phyloP scores from a whole-genome alignment of 2,888 invertebrate genomes.

The Conchocele bisecta region DNA sequence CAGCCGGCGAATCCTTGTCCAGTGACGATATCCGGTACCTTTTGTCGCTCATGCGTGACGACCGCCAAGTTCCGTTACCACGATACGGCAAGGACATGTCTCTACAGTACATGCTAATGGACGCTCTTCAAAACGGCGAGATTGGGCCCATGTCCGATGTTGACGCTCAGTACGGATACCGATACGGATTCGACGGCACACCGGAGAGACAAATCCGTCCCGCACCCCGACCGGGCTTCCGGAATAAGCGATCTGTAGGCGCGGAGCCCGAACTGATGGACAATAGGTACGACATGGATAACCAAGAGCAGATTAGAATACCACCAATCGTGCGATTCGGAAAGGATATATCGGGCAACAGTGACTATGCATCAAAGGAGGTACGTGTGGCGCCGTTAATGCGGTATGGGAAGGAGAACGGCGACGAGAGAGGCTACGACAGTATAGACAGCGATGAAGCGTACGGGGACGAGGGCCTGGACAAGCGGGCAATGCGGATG shows the following conservation, averaged over 20 bases:
- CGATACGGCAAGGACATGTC: slow-evolving; percentile 64
- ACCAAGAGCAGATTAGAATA: neutral
- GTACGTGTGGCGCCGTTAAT: slow-evolving; percentile 38
- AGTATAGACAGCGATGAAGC: neutral
- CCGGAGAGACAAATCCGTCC: slow-evolving; percentile 58
- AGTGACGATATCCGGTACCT: slow-evolving; percentile 49
- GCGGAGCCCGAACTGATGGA: neutral
- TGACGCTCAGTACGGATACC: slow-evolving; percentile 23
- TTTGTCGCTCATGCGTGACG: slow-evolving; percentile 36
- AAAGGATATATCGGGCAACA: too few relatives aligned
- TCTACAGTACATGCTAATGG: slow-evolving; percentile 52
- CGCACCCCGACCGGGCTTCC: slow-evolving; percentile 61
- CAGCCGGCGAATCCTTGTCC: slow-evolving; percentile 20
- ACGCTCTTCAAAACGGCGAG: slow-evolving; percentile 52
- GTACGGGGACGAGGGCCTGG: slow-evolving; percentile 23
- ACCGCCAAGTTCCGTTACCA: slow-evolving; percentile 63
- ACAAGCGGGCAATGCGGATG: slow-evolving; percentile 65
- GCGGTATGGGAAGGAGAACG: slow-evolving; percentile 44
- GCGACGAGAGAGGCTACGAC: neutral
- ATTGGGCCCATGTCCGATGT: slow-evolving; percentile 19
- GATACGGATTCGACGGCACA: slow-evolving; percentile 47
- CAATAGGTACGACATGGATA: neutral
- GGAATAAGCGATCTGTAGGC: slow-evolving; percentile 33
- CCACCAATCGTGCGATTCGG: slow-evolving; percentile 5
- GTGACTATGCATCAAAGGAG: too few relatives aligned